phyloP scores from a whole-genome alignment of 1,140 invertebrate genomes.

The Drosophila sechellia region DNA sequence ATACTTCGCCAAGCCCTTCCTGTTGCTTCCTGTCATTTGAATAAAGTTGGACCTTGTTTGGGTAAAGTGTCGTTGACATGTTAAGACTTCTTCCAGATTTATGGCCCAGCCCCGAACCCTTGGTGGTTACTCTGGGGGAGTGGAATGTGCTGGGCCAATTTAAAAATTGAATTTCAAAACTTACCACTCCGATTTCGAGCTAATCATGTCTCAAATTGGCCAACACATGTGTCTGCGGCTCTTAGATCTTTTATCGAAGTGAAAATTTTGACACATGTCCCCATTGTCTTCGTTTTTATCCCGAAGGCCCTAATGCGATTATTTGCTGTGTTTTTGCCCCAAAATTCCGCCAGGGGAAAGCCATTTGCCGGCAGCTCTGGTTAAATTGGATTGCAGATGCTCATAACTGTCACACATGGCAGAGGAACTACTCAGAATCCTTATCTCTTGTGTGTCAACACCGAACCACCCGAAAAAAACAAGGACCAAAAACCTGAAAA shows the following conservation, averaged over 20 bases:
- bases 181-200: slow-evolving; percentile 39
- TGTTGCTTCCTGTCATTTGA: slow-evolving; percentile 74
- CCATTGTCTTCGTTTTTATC: slow-evolving; percentile 42
- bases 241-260: slow-evolving; percentile 34
- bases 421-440: slow-evolving; percentile 10
- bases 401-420: slow-evolving; percentile 77
- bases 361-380: slow-evolving; percentile 54
- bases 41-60: slow-evolving; percentile 65
- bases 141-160: slow-evolving; percentile 50
- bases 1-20: slow-evolving; percentile 39
- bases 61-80: slow-evolving; percentile 75
- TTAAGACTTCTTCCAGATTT: slow-evolving; percentile 70
- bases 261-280: slow-evolving; percentile 68
- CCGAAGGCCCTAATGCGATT: slow-evolving; percentile 60
- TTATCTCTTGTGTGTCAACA: slow-evolving; percentile 44
- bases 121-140: neutral
- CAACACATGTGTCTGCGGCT: slow-evolving; percentile 47
- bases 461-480: slow-evolving; percentile 70
- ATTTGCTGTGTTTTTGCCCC: slow-evolving; percentile 59
- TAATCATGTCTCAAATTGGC: slow-evolving; percentile 53
- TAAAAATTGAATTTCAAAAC: slow-evolving; percentile 76
- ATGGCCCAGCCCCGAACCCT: slow-evolving; percentile 27
- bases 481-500: slow-evolving; percentile 33
- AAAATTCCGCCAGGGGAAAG: slow-evolving; percentile 36
- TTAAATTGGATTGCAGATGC: slow-evolving; percentile 73